phyloP scores from a whole-genome alignment of 2,797 vertebrate genomes.

The Falco peregrinus region DNA sequence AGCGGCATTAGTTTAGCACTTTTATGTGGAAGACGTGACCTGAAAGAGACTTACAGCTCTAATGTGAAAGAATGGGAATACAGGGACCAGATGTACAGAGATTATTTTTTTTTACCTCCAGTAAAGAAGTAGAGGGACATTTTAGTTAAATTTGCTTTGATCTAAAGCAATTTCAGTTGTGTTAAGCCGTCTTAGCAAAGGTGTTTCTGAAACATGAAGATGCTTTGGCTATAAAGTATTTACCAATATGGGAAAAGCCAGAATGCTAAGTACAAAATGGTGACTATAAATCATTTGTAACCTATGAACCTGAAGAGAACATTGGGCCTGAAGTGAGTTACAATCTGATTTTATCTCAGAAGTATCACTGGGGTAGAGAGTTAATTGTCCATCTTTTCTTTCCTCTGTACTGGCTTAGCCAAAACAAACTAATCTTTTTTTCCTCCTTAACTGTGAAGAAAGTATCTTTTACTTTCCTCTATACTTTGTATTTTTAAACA shows the following conservation, averaged over 20 bases:
- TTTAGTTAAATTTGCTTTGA: constrained; percentile 25
- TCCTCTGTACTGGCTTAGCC: background rate
- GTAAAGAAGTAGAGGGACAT: background rate
- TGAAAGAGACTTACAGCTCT: constrained; percentile 77
- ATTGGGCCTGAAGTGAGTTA: background rate
- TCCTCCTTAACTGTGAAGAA: background rate
- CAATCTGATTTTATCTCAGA: background rate
- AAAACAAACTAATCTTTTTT: background rate
- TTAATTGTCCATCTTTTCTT: constrained; percentile 30
- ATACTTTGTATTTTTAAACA: background rate
- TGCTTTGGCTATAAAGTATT: constrained; percentile 25
- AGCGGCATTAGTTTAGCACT: constrained; percentile 87
- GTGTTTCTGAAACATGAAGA: constrained; percentile 26
- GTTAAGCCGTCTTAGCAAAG: constrained; percentile 50
- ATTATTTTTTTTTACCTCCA: background rate
- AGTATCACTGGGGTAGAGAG: background rate
- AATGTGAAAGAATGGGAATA: constrained; percentile 62
- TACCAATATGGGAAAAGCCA: background rate
- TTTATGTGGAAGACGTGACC: constrained; percentile 86
- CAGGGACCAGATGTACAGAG: constrained; percentile 42
- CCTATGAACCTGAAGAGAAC: background rate
- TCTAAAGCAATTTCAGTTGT: constrained; percentile 23
- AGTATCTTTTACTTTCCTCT: background rate
- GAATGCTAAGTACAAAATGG: background rate
- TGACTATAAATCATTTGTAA: constrained; percentile 44